Evolutionary conservation across 2,797 vertebrate species (phyloP).

Genomic region (Distichodus sexfasciatus): DNA sequence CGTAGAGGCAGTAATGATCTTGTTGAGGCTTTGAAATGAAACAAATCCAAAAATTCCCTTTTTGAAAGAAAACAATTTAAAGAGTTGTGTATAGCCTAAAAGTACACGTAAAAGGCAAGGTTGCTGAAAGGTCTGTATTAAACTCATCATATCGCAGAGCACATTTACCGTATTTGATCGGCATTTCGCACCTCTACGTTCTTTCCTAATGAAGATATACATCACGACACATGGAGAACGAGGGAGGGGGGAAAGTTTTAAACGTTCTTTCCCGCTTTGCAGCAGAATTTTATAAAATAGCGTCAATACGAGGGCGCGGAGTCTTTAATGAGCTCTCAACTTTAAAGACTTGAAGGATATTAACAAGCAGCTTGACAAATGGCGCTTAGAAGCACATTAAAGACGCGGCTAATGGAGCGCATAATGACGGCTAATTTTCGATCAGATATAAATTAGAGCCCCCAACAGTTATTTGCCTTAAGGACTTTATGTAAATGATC

Average conservation of each 20-base stretch:
- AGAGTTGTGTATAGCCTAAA: too few species aligned
- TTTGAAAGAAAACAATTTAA: too few species aligned
- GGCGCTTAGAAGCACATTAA: slow-evolving; percentile 99
- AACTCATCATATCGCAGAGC: too few species aligned
- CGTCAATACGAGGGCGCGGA: slow-evolving; percentile 90
- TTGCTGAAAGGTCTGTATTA: too few species aligned
- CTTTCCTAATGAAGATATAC: not conserved
- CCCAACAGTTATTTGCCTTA: slow-evolving; percentile 99
- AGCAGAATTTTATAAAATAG: slow-evolving; percentile 90
- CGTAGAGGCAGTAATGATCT: too few species aligned
- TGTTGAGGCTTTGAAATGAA: too few species aligned
- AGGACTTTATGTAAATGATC: slow-evolving; percentile 99
- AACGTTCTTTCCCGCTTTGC: slow-evolving; percentile 71
- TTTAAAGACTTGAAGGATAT: slow-evolving; percentile 99
- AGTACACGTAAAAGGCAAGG: too few species aligned
- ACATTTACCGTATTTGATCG: too few species aligned
- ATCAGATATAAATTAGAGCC: slow-evolving; percentile 99
- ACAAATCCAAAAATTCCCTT: too few species aligned
- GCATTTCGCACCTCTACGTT: too few species aligned
- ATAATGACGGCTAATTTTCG: slow-evolving; percentile 99
- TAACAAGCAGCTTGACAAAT: slow-evolving; percentile 99
- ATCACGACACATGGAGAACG: too few species aligned
- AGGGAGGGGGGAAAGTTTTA: slow-evolving; percentile 34
- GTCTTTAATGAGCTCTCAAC: slow-evolving; percentile 99
- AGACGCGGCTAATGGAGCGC: slow-evolving; percentile 99